Percentiles rank a stretch among this genome's conserved stretches.
These are phyloP conservation scores for Melanophora roralis DNA, from an alignment of 2,888 invertebrate genomes.

Conservation along the genomic window DNA sequence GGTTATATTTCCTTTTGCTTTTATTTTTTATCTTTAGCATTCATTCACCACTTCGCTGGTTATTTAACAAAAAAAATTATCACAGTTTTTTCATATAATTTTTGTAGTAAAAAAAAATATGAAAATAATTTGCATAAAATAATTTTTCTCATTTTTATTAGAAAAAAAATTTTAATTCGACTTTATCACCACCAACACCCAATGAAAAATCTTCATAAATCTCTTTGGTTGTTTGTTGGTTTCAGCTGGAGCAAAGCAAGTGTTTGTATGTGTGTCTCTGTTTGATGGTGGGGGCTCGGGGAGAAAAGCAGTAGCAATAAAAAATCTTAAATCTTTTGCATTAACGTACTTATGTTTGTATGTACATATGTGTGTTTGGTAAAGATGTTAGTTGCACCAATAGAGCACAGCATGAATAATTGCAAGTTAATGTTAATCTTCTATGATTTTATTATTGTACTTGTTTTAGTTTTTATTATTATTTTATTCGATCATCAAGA, in stretches of 20 bases:
- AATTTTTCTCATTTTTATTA: constrained; percentile 66
- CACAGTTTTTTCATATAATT: constrained; percentile 7
- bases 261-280: background rate
- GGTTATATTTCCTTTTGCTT: constrained; percentile 40
- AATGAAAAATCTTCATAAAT: constrained; percentile 65
- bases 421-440: constrained; percentile 75
- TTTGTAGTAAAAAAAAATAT: constrained; percentile 2
- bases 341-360: background rate
- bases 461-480: constrained; percentile 36
- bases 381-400: constrained; percentile 59
- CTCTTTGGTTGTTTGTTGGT: constrained; percentile 55
- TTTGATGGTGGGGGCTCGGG: too few relatives aligned
- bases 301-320: too few relatives aligned
- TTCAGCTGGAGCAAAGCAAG: background rate
- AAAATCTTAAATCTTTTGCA: background rate
- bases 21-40: constrained; percentile 29
- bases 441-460: constrained; percentile 50
- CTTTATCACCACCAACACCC: constrained; percentile 54
- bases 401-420: constrained; percentile 74
- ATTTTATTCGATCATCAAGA: constrained; percentile 30
- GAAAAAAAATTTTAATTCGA: constrained; percentile 61
- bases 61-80: background rate
- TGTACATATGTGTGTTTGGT: background rate
- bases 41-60: background rate
- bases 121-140: constrained; percentile 72